phyloP scores from a whole-genome alignment of 2,113 vertebrate genomes.

The Emydocephalus ijimae region DNA sequence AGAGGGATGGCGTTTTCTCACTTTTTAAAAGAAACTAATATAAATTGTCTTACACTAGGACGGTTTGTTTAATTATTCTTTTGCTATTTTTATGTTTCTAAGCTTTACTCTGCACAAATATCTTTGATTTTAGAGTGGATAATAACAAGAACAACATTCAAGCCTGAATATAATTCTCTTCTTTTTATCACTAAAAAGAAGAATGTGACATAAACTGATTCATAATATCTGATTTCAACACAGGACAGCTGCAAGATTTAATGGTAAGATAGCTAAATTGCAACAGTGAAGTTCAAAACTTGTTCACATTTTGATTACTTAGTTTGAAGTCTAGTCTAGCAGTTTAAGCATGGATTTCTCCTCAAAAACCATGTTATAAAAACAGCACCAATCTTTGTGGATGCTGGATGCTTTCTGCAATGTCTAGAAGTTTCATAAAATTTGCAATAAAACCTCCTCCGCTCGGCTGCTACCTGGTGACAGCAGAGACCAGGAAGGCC shows the following conservation, averaged over 20 bases:
- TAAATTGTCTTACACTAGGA: background rate
- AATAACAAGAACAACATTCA: background rate
- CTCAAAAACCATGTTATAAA: background rate
- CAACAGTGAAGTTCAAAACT: conserved; percentile 2
- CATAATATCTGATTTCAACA: background rate
- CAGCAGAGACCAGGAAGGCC: background rate
- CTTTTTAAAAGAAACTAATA: background rate
- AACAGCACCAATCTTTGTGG: background rate
- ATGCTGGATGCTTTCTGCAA: background rate
- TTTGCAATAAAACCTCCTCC: background rate
- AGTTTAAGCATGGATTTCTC: background rate
- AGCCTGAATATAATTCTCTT: background rate
- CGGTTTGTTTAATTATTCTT: background rate
- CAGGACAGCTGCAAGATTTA: background rate
- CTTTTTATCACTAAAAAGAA: background rate
- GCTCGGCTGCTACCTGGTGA: background rate
- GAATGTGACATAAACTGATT: background rate
- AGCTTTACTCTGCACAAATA: background rate
- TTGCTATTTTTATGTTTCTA: background rate
- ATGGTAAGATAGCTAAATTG: background rate
- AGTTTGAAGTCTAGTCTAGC: conserved; percentile 28
- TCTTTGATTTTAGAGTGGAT: background rate
- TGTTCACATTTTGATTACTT: conserved; percentile 11
- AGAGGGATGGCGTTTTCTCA: background rate
- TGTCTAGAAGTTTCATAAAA: background rate